These are phyloP conservation scores for Catharus minimus DNA, from an alignment of 2,113 vertebrate species.

Conservation along the genomic window DNA sequence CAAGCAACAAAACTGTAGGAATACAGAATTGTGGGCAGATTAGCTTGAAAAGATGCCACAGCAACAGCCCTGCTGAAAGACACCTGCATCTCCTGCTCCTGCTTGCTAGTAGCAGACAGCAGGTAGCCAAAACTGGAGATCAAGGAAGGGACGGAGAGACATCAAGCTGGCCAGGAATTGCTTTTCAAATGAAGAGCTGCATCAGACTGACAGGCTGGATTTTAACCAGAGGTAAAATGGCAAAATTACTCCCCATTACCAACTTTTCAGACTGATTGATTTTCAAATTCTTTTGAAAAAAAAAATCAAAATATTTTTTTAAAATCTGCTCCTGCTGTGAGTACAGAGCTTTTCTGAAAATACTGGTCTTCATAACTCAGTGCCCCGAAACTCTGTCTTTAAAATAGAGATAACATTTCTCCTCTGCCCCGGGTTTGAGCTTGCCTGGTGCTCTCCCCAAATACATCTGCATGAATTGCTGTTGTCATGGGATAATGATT, in stretches of 20 bases:
- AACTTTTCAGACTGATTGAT: background rate
- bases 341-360: conserved; percentile 4
- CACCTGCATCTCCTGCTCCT: background rate
- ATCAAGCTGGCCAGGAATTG: background rate
- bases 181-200: background rate
- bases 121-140: background rate
- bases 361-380: background rate
- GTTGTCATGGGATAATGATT: background rate
- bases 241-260: background rate
- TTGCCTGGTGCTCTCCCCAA: background rate
- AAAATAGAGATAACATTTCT: background rate
- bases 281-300: background rate
- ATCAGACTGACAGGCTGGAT: background rate
- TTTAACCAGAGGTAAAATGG: background rate
- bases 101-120: background rate
- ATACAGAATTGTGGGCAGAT: background rate
- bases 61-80: conserved; percentile 2
- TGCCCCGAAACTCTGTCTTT: background rate
- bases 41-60: conserved; percentile 16
- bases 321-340: background rate
- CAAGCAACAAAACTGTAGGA: background rate
- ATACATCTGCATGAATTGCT: background rate
- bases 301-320: background rate
- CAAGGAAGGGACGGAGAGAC: background rate
- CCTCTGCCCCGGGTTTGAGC: background rate